phyloP scores from a whole-genome alignment of 2,797 vertebrate species.

The Scyliorhinus canicula region DNA sequence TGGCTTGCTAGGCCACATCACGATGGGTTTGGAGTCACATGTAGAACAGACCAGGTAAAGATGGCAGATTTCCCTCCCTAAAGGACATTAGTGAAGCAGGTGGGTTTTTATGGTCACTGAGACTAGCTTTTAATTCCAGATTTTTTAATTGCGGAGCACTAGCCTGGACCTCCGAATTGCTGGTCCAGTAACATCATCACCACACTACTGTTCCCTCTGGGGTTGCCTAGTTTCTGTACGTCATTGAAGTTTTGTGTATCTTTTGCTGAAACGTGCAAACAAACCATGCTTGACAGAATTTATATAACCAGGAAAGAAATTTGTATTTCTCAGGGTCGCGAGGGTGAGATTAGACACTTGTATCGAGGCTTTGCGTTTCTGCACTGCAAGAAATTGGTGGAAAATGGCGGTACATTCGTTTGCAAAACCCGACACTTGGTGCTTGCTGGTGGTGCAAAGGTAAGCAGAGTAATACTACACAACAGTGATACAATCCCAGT shows the following conservation, averaged over 20 bases:
- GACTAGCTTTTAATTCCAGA: not conserved
- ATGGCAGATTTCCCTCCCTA: not conserved
- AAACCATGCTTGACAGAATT: not conserved
- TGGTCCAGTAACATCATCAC: too few relatives aligned
- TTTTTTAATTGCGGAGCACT: not conserved
- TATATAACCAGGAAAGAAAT: not conserved
- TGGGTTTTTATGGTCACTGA: not conserved
- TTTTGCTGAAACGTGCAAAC: too few relatives aligned
- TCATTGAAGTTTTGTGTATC: not conserved
- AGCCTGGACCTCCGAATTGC: too few relatives aligned
- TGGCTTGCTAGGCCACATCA: too few relatives aligned
- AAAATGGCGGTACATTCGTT: conserved; percentile 96
- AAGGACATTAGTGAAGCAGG: not conserved
- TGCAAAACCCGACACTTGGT: conserved; percentile 86
- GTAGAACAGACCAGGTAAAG: too few relatives aligned
- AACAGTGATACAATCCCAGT: not conserved
- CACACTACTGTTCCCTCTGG: not conserved
- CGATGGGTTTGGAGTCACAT: too few relatives aligned
- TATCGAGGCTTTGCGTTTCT: conserved; percentile 85
- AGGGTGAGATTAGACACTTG: conserved; percentile 86
- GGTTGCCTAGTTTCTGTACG: not conserved
- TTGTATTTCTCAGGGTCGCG: conserved; percentile 64
- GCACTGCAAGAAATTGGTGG: conserved; percentile 94
- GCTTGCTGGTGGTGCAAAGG: conserved; percentile 86
- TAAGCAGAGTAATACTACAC: conserved; percentile 43